Evolutionary conservation across 2,113 vertebrate species (phyloP).

Genomic region (Phocoena phocoena): DNA sequence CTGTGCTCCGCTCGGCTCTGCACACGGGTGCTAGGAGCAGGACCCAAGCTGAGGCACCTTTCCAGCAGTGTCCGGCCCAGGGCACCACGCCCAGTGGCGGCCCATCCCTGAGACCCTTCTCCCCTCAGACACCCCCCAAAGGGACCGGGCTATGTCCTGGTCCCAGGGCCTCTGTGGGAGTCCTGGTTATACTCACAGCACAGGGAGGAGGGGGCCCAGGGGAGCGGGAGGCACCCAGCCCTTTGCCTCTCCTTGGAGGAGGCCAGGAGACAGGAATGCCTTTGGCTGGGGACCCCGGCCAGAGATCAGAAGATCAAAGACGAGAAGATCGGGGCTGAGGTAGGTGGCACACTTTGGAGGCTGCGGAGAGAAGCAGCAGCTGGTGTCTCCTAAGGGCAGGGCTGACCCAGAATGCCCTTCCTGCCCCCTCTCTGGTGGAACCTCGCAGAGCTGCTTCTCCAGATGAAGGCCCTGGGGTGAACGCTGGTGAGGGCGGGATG

Average conservation of each 20-base stretch:
- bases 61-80: neutral
- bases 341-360: conserved; percentile 63
- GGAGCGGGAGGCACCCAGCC: conserved; percentile 13
- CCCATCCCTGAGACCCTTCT: neutral
- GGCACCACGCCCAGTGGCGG: neutral
- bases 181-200: neutral
- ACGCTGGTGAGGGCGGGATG: too few species aligned
- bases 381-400: conserved; percentile 64
- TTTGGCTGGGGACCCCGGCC: conserved; percentile 70
- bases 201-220: neutral
- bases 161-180: neutral
- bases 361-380: conserved; percentile 53
- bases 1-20: neutral
- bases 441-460: too few species aligned
- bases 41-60: neutral
- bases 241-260: conserved; percentile 67
- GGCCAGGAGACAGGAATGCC: conserved; percentile 60
- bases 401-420: conserved; percentile 61
- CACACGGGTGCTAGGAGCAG: neutral
- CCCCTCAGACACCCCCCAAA: neutral
- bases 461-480: neutral
- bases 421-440: neutral
- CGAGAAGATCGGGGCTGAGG: conserved; percentile 60
- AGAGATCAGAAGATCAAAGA: conserved; percentile 73
- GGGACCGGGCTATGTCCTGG: neutral